These are phyloP conservation scores for Drepanosiphum platanoidis DNA, from an alignment of 2,888 invertebrate species.

Conservation along the genomic window DNA sequence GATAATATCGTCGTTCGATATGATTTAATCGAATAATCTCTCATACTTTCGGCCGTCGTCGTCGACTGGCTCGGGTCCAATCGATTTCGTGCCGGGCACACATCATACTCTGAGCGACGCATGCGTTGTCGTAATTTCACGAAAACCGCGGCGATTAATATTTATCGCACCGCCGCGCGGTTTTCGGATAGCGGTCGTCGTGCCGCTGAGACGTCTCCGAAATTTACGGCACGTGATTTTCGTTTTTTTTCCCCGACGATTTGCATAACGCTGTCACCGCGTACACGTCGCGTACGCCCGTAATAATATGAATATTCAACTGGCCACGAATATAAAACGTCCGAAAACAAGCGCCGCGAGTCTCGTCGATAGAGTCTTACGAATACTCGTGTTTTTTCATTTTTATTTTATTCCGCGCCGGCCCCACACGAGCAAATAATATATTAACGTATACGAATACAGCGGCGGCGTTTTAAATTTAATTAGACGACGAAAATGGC, in stretches of 20 bases:
- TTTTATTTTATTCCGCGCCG: background rate
- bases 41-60: background rate
- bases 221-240: background rate
- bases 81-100: background rate
- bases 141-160: background rate
- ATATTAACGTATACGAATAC: no score
- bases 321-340: background rate
- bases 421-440: background rate
- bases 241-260: background rate
- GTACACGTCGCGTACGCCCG: no score
- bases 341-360: background rate
- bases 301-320: constrained; percentile 25
- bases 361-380: background rate
- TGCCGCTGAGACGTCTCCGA: background rate
- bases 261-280: background rate
- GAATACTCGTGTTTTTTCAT: background rate
- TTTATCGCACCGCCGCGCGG: background rate
- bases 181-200: background rate
- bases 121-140: background rate
- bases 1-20: no score
- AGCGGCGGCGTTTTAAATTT: constrained; percentile 6
- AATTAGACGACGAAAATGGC: background rate
- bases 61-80: background rate
- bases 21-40: background rate
- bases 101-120: background rate